Base-by-base conservation (phyloP, 2,888 invertebrate genomes). In the Orgyia antiqua region DNA sequence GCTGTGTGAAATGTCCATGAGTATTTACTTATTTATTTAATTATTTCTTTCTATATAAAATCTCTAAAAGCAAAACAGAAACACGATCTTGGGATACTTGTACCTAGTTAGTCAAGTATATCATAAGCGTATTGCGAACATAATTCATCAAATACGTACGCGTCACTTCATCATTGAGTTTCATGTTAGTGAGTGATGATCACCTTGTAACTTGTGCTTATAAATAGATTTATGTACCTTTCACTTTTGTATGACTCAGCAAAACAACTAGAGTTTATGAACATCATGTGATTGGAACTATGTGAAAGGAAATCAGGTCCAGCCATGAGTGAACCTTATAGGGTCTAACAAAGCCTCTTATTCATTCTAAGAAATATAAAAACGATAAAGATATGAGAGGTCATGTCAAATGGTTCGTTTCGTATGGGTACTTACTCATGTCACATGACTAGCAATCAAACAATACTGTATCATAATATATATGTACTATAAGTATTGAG, bases 231-330 rank as follows among this genome's bases (percentile, higher is more conserved):
- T 18, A 4, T 51, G 29, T 20, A 4, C 54, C 54, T 53, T 50
- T 51, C 50, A 51, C 50, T 36, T 25, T 8, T 7, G 25, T 27
- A 29, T 24, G 13, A 10, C 36, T 28, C 26, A 10, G 12, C 24
- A 19, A 7, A 18, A 17, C 21, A 29, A 34, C 23, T 31, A 28
- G 25, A 32, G 32, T 37, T 38, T 31, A 36, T 42, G 37, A 46
- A 36, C 33, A 50, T 68, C 74, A 74, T 65, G 69, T 76, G 72
- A 76, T 51, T 36, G 34, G 44, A 39, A 46, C 52, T 24, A 56
- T 59, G 64, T 65, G 68, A 70, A 72, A 70, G 65, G 61, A 44
- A 39, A 39, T 30, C 24, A 25, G 35, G 39, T 25, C 58, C 59
- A 60, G 43, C 39, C 24, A 34, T 40, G 13, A 38, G 24, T 45